Evolutionary conservation across 2,797 vertebrate species (phyloP).

Genomic region (Salmo trutta): DNA sequence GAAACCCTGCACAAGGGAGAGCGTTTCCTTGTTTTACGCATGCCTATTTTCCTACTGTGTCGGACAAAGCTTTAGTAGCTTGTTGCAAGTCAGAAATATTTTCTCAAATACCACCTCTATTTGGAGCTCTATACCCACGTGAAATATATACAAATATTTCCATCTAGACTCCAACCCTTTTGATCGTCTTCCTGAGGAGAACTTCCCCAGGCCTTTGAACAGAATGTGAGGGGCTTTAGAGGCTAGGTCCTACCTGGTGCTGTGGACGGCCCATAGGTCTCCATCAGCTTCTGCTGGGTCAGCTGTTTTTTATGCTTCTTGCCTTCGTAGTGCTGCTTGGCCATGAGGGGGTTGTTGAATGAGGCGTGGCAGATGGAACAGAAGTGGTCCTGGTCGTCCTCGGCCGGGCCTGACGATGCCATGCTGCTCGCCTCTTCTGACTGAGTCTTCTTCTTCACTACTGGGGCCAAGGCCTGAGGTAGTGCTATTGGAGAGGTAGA

Average conservation of each 20-base stretch:
- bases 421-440: not conserved
- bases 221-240: not conserved
- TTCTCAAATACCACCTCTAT: too few species aligned
- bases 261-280: constrained; percentile 83
- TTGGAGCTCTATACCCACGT: too few species aligned
- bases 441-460: constrained; percentile 52
- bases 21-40: too few species aligned
- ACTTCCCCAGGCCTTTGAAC: not conserved
- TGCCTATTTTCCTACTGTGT: too few species aligned
- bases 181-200: not conserved
- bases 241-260: constrained; percentile 63
- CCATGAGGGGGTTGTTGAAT: constrained; percentile 97
- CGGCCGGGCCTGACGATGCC: not conserved
- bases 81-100: too few species aligned
- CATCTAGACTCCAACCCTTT: not conserved
- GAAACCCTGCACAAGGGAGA: too few species aligned
- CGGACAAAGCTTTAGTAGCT: too few species aligned
- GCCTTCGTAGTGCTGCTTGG: constrained; percentile 94
- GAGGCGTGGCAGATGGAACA: constrained; percentile 93
- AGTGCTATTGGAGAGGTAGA: constrained; percentile 21
- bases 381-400: constrained; percentile 85
- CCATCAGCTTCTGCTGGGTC: constrained; percentile 93
- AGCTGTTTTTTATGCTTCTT: constrained; percentile 96
- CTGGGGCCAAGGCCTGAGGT: constrained; percentile 26
- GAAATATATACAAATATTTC: not conserved